Conservation (phyloP, 2,888 invertebrate species). For the Sminthurinus aureus region DNA sequence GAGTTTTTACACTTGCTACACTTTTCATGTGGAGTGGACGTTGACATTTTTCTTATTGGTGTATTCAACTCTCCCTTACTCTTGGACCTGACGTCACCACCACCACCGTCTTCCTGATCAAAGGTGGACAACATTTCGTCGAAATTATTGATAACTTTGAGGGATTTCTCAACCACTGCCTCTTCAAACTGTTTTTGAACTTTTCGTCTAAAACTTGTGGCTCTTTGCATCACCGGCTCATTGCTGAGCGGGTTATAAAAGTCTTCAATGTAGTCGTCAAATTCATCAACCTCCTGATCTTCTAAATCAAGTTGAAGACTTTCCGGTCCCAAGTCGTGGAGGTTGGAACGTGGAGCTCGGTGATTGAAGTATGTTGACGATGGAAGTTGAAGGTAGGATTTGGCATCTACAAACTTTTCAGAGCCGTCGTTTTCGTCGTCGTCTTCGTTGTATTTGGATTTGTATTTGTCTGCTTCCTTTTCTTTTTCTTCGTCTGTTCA, state of each 20-base stretch:
- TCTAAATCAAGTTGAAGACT: conserved; percentile 1
- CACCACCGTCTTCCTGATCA: conserved; percentile 53
- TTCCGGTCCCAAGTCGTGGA: conserved; percentile 13
- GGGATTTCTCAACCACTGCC: conserved; percentile 53
- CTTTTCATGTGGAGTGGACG: conserved; percentile 1
- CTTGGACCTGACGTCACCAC: neutral
- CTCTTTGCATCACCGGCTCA: conserved; percentile 61
- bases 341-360: neutral
- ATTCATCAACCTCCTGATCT: conserved; percentile 41
- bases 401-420: conserved; percentile 11
- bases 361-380: conserved; percentile 14
- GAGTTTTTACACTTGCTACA: conserved; percentile 1
- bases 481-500: neutral
- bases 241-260: conserved; percentile 61
- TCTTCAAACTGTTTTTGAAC: conserved; percentile 57
- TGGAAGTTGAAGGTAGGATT: conserved; percentile 27
- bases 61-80: neutral
- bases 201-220: conserved; percentile 61
- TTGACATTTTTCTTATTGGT: neutral
- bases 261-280: conserved; percentile 62
- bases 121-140: conserved; percentile 56
- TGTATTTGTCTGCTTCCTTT: neutral
- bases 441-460: neutral
- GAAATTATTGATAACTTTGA: conserved; percentile 55
- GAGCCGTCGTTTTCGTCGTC: neutral